Percentiles rank a stretch among this genome's conserved stretches.
phyloP scores from a whole-genome alignment of 2,888 invertebrate species.

The Rotaria magnacalcarata region DNA sequence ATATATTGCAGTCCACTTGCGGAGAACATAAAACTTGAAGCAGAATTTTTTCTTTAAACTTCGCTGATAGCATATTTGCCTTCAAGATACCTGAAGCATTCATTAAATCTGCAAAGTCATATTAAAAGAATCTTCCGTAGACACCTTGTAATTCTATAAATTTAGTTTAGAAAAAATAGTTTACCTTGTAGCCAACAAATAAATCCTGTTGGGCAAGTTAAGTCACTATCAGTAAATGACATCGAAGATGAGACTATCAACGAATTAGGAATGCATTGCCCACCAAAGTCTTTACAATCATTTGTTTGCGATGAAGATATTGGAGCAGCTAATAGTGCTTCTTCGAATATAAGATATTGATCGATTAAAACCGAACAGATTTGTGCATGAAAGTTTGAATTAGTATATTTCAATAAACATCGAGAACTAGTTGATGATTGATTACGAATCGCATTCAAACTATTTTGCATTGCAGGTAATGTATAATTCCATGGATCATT shows the following conservation, averaged over 20 bases:
- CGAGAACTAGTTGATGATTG: not conserved
- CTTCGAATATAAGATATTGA: not conserved
- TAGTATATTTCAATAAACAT: not conserved
- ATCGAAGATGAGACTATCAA: not conserved
- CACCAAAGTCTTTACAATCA: not conserved
- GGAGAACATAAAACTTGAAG: too few relatives aligned
- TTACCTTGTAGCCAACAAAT: constrained; percentile 20
- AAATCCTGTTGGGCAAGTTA: not conserved
- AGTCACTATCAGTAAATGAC: not conserved
- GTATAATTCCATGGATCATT: not conserved
- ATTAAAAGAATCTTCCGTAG: too few relatives aligned
- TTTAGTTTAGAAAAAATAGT: not conserved
- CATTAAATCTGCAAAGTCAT: too few relatives aligned
- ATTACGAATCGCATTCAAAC: not conserved
- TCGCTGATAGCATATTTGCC: too few relatives aligned
- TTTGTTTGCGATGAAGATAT: not conserved
- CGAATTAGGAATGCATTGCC: not conserved
- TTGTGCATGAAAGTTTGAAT: not conserved
- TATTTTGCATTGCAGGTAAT: not conserved
- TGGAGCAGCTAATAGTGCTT: not conserved
- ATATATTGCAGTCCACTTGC: too few relatives aligned
- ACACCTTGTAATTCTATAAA: too few relatives aligned
- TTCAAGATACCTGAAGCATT: too few relatives aligned
- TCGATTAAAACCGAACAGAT: not conserved
- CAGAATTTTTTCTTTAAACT: too few relatives aligned